Conservation (phyloP, 2,113 vertebrate species). For the Atlantisia rogersi region DNA sequence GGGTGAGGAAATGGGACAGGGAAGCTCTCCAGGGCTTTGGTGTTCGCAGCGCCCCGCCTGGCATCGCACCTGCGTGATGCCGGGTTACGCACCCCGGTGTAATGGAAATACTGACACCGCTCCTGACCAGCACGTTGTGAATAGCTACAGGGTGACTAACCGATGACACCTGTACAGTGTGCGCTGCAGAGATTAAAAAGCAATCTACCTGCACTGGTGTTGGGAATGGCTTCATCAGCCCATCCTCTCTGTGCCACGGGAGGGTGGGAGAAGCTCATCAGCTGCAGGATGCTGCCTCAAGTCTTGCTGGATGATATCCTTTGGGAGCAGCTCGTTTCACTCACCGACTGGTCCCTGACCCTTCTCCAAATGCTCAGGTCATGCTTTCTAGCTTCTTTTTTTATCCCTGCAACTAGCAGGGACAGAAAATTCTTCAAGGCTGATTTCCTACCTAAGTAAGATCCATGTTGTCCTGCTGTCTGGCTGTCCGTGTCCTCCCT, state of each 20-base stretch:
- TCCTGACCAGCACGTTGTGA: fast-evolving
- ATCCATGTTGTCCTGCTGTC: fast-evolving
- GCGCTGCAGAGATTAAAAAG: not conserved
- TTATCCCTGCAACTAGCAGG: not conserved
- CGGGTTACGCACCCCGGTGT: fast-evolving
- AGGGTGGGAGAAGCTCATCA: not conserved
- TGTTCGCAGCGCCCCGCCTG: not conserved
- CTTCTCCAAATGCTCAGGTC: not conserved
- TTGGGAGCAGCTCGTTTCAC: not conserved
- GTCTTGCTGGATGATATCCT: not conserved
- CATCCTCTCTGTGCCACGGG: fast-evolving
- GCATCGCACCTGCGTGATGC: not conserved
- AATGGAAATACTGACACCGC: not conserved
- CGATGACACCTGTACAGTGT: fast-evolving
- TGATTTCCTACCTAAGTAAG: not conserved
- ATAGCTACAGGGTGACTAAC: not conserved
- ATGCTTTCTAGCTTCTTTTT: not conserved
- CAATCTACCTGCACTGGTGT: fast-evolving
- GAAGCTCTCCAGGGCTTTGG: not conserved
- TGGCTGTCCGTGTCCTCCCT: not conserved
- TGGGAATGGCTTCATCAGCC: not conserved
- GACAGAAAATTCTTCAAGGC: not conserved
- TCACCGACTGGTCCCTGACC: not conserved
- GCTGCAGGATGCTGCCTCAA: not conserved
- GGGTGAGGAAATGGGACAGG: not conserved